phyloP scores from a whole-genome alignment of 1,140 invertebrate genomes.

The Charaxes varanes region DNA sequence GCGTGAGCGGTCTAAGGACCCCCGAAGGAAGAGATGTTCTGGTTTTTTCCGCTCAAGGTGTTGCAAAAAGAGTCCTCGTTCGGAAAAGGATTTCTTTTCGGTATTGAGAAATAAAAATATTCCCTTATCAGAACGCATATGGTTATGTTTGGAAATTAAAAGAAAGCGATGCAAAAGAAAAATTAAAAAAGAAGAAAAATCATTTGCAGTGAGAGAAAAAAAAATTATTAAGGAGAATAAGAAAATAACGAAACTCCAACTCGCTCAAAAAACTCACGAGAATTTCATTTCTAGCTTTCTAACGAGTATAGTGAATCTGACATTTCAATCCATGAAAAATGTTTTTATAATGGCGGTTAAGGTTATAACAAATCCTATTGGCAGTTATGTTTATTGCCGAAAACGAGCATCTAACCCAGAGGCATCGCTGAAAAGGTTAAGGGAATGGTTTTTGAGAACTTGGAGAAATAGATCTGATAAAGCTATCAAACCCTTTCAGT shows the following conservation, averaged over 20 bases:
- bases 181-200: constrained; percentile 14
- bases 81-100: no score
- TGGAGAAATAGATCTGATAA: constrained; percentile 25
- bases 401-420: constrained; percentile 23
- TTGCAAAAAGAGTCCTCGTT: no score
- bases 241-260: constrained; percentile 16
- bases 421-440: constrained; percentile 17
- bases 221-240: constrained; percentile 13
- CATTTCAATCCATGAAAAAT: constrained; percentile 9
- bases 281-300: constrained; percentile 31
- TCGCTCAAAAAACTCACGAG: constrained; percentile 16
- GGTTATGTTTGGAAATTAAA: no score
- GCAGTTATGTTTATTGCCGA: constrained; percentile 22
- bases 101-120: no score
- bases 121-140: no score
- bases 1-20: no score
- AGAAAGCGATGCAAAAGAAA: constrained; percentile 9
- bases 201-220: constrained; percentile 19
- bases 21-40: no score
- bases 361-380: constrained; percentile 27
- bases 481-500: constrained; percentile 26
- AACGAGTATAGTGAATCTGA: constrained; percentile 25
- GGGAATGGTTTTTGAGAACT: constrained; percentile 18
- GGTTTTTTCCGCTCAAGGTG: no score
- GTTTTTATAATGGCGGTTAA: no score